Percentiles rank a stretch among this genome's conserved stretches.
Conservation (phyloP, 2,113 vertebrate species). For the Atrichornis clamosus region DNA sequence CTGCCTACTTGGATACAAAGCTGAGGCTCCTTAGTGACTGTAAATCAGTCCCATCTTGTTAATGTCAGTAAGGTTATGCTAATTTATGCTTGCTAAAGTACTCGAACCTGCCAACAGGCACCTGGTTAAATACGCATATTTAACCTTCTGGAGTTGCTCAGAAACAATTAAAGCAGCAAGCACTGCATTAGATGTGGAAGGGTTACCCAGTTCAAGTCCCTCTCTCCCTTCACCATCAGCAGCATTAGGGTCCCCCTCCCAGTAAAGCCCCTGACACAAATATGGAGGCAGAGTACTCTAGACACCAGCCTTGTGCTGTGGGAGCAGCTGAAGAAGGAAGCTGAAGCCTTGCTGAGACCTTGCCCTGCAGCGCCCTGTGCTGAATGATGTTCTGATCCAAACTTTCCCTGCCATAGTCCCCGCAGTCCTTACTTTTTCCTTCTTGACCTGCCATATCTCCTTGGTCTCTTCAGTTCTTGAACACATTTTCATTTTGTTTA, state of each 20-base stretch:
- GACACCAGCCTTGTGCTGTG: not conserved
- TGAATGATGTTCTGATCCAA: not conserved
- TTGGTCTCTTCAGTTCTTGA: not conserved
- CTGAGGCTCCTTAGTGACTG: not conserved
- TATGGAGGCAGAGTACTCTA: not conserved
- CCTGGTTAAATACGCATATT: conserved; percentile 22
- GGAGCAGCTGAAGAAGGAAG: not conserved
- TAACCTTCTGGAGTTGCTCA: conserved; percentile 25
- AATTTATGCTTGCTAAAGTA: conserved; percentile 43
- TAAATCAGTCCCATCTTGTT: conserved; percentile 29
- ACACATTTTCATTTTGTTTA: not conserved
- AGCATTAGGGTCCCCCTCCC: not conserved
- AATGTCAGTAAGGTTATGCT: conserved; percentile 10
- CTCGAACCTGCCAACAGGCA: conserved; percentile 7
- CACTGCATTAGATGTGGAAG: not conserved
- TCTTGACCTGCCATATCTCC: not conserved
- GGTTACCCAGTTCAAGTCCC: not conserved
- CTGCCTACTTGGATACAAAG: not conserved
- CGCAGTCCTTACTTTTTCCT: not conserved
- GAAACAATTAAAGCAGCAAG: conserved; percentile 30
- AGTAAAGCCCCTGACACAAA: not conserved
- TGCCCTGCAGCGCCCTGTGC: not conserved
- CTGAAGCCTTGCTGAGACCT: not conserved
- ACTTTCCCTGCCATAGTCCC: not conserved
- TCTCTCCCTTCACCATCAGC: not conserved